Evolutionary conservation across 2,797 vertebrate species (phyloP), one percentile per base, ranked within the genome.

Genomic region (Botia almorhae): DNA sequence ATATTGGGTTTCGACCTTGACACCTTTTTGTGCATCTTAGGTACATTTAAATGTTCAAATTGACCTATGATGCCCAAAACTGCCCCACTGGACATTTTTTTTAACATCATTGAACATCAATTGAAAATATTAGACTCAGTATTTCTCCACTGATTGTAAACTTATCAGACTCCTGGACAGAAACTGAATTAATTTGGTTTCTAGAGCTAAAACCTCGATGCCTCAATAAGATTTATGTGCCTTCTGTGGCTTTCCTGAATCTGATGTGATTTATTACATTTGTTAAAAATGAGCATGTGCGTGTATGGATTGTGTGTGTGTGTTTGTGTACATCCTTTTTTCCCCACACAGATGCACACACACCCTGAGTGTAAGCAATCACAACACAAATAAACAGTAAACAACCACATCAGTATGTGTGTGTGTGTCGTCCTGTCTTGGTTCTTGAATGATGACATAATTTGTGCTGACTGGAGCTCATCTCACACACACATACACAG

Each of bases 371-470:
- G 13, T 36, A 60, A 78, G 75, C 75, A 50, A 70, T 61, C 43
- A 33, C 26, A 70, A 60, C 0, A 43, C 76, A 78, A 70, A 69
- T 51, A 69, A 76, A 69, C 60, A 33, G 60, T 17, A 63, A 26
- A 63, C 60, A 13, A 61, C 21, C 23, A 61, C 64, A 46, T 68
- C 63, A 33, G 33, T 33, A 33, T 33, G 33, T 33, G 33, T 43
- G 39, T 77, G 43, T 64, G 55, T 82, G 78, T 70, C 75, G 65
- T 81, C 81, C 65, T 61, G 69, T 77, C 74, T 69, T 74, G 12
- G 51, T 77, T 26, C 53, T 61, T 50, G 76, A 76, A 80, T 72
- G 56, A 85, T 80, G 71, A 84, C 81, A 85, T 82, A 76, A 85
- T 81, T 75, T 76, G 77, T 68, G 13, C 77, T 55, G 56, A 69